Percentiles rank a stretch among this genome's conserved stretches.
Evolutionary conservation across 1,140 invertebrate genomes (phyloP).

Genomic region (Cyclina sinensis): DNA sequence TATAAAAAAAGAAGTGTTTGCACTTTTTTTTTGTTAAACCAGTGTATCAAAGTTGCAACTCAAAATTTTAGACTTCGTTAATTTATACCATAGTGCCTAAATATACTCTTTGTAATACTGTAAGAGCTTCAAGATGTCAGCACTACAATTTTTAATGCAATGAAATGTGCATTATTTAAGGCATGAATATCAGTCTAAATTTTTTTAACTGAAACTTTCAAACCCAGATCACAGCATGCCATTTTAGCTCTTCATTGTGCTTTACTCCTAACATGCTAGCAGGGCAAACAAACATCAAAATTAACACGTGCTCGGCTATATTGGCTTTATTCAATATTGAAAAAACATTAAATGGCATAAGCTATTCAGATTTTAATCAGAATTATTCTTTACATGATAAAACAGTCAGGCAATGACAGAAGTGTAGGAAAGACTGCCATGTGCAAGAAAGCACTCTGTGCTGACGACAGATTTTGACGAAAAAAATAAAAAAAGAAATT

Average conservation of each 20-base stretch:
- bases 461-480: too few species aligned
- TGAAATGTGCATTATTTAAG: conserved; percentile 18
- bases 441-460: too few species aligned
- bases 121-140: conserved; percentile 15
- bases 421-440: not conserved
- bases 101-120: too few species aligned
- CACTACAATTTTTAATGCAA: conserved; percentile 29
- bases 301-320: not conserved
- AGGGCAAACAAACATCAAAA: not conserved
- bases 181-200: not conserved
- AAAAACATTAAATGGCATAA: conserved; percentile 5
- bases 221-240: conserved; percentile 13
- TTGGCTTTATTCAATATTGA: not conserved
- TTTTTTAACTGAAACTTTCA: conserved; percentile 31
- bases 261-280: not conserved
- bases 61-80: too few species aligned
- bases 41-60: too few species aligned
- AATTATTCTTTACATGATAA: too few species aligned
- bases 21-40: too few species aligned
- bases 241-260: too few species aligned
- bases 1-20: too few species aligned
- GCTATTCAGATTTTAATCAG: not conserved
- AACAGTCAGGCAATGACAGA: conserved; percentile 21
- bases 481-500: not conserved
- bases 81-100: too few species aligned